Percentiles rank a stretch among this genome's conserved stretches.
These are phyloP conservation scores for Macropis europaea DNA, from an alignment of 2,888 invertebrate species.

Conservation along the genomic window DNA sequence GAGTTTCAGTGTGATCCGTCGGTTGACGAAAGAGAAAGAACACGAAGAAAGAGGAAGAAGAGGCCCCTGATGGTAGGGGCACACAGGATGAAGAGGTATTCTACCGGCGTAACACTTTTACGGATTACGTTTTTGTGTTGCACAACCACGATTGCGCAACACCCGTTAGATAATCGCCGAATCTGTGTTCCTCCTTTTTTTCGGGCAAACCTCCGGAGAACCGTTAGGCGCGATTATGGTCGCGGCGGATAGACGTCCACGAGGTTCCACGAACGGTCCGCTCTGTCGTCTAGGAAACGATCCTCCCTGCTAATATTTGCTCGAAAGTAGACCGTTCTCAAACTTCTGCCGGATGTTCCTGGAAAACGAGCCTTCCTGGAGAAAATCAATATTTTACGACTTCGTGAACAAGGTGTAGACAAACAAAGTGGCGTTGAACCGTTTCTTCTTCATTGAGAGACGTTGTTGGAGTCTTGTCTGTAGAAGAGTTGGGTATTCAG, in stretches of 20 bases:
- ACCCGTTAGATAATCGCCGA: slow-evolving; percentile 67
- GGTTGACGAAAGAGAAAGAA: slow-evolving; percentile 42
- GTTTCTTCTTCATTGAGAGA: no score
- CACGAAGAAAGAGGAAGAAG: slow-evolving; percentile 28
- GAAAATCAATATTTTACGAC: no score
- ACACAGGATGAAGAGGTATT: slow-evolving; percentile 35
- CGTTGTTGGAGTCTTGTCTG: no score
- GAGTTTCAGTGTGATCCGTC: slow-evolving; percentile 59
- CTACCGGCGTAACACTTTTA: slow-evolving; percentile 68
- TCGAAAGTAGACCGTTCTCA: slow-evolving; percentile 14
- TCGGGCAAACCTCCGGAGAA: slow-evolving; percentile 31
- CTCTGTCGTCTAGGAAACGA: slow-evolving; percentile 16
- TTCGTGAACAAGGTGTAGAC: not conserved
- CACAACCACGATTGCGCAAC: slow-evolving; percentile 69
- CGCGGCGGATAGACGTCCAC: not conserved
- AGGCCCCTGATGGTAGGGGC: not conserved
- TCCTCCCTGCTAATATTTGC: slow-evolving; percentile 38
- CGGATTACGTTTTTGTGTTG: slow-evolving; percentile 69
- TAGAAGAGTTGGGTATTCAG: no score
- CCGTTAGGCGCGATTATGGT: slow-evolving; percentile 57
- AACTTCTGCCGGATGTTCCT: slow-evolving; percentile 1
- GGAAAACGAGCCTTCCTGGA: not conserved
- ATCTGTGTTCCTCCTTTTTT: no score
- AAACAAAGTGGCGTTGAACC: no score
- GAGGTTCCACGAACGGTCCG: not conserved